Evolutionary conservation across 2,888 invertebrate species (phyloP), one percentile per base, ranked within the genome.

Genomic region (Cryptus armator): DNA sequence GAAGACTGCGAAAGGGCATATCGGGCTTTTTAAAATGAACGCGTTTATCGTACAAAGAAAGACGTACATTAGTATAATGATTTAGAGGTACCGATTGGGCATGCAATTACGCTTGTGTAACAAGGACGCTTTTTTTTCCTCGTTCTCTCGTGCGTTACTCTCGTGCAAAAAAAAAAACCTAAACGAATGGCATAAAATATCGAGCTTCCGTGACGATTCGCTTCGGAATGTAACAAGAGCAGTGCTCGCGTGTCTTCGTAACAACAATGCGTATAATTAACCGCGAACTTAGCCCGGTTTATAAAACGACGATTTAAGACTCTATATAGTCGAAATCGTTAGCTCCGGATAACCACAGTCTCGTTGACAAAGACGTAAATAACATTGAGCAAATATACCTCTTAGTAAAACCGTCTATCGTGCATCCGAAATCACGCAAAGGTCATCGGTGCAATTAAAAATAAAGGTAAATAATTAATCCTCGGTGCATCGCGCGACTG

Each of bases 391-490:
- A 3, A 10, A 10, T 12, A 4, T 24, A 76, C 43, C 62, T 44
- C 70, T 29, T 29, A 19, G 10, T 12, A 6, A 14, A 29, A 24
- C 2, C n/a, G n/a, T 56, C 81, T 37, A 37, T 37, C 37, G 37
- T 5, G 37, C 6, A 66, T 71, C 77, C n/a, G n/a, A 87, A 75
- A 90, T 90, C 92, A 92, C 91, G 92, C 92, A 92, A 92, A 92
- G 92, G 91, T 92, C 90, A 88, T 62, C 86, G 82, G 78, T 83
- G 87, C 89, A 91, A 91, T 91, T 91, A 89, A 87, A 79, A 77
- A 84, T 83, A 84, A 83, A 82, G 59, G 51, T 32, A 29, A 72
- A 71, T 53, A 53, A 75, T 80, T 59, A 62, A 56, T 83, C 19
- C 19, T 5, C 46, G 32, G 16, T 62, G 67, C 51, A 62, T 37